phyloP scores from a whole-genome alignment of 2,888 invertebrate species.

The Serrognathus titanus region DNA sequence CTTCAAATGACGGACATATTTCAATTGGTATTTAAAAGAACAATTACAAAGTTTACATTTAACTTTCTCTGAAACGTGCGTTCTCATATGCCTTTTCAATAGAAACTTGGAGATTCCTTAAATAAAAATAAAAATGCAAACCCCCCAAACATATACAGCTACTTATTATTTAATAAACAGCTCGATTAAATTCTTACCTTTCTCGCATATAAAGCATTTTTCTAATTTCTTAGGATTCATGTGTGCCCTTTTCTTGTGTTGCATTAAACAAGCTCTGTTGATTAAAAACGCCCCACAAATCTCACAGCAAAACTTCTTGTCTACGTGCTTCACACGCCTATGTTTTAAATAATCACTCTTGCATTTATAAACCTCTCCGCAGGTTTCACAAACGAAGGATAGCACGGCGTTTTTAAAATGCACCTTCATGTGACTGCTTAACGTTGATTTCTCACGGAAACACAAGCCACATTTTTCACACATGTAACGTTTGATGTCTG shows the following conservation, averaged over 20 bases:
- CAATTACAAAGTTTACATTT: slow-evolving; percentile 15
- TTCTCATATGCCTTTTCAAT: slow-evolving; percentile 7
- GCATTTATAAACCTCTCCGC: slow-evolving; percentile 3
- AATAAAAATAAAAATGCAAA: neutral
- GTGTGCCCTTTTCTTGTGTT: slow-evolving; percentile 8
- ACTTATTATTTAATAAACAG: no score
- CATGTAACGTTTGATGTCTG: slow-evolving; percentile 6
- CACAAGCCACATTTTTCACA: slow-evolving; percentile 13
- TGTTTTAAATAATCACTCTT: slow-evolving; percentile 4
- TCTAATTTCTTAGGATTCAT: neutral
- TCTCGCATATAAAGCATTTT: slow-evolving; percentile 7
- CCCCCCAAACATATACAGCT: no score
- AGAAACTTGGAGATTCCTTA: slow-evolving; percentile 2
- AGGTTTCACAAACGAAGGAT: slow-evolving; percentile 14
- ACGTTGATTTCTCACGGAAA: slow-evolving; percentile 1
- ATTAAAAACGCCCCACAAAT: slow-evolving; percentile 8
- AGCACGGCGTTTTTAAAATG: slow-evolving; percentile 3
- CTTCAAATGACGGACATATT: slow-evolving; percentile 6
- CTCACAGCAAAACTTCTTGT: slow-evolving; percentile 8
- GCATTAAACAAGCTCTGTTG: neutral
- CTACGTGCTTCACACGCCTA: neutral
- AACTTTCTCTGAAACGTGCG: neutral
- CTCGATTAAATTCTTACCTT: neutral
- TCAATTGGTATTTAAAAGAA: slow-evolving; percentile 1
- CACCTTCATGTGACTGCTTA: slow-evolving; percentile 4